Conservation (phyloP, 1,140 invertebrate species). For the Sycobia sp. region DNA sequence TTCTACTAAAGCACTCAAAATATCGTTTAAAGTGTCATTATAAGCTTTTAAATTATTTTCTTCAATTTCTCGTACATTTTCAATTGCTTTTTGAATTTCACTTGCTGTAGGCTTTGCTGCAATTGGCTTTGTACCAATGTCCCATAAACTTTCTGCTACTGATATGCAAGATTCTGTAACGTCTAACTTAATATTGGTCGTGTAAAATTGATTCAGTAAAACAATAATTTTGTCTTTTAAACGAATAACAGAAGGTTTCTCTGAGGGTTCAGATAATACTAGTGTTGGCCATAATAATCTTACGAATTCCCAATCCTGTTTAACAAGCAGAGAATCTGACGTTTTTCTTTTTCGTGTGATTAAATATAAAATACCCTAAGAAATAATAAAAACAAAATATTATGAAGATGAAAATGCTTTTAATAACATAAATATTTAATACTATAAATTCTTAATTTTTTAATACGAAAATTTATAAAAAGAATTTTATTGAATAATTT, state of each 20-base stretch:
- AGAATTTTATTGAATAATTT: background rate
- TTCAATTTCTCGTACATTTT: conserved; percentile 54
- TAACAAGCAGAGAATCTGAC: conserved; percentile 61
- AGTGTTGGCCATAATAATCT: conserved; percentile 76
- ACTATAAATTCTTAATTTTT: no score
- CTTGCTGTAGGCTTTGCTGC: conserved; percentile 47
- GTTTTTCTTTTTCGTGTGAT: conserved; percentile 77
- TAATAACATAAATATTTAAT: conserved; percentile 4
- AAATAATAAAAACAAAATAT: conserved; percentile 43
- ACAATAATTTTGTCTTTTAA: conserved; percentile 69
- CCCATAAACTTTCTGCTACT: conserved; percentile 60
- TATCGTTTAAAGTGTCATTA: conserved; percentile 65
- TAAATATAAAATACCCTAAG: conserved; percentile 55
- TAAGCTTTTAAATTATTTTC: conserved; percentile 66
- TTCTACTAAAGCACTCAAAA: conserved; percentile 69
- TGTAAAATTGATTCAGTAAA: conserved; percentile 63
- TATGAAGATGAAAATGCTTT: conserved; percentile 4
- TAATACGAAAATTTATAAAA: no score
- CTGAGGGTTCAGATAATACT: conserved; percentile 74
- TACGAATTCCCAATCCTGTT: conserved; percentile 77
- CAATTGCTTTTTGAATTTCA: conserved; percentile 55
- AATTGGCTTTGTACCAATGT: conserved; percentile 41
- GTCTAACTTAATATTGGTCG: conserved; percentile 65
- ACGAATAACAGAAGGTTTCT: conserved; percentile 79
- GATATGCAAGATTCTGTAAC: conserved; percentile 64